Evolutionary conservation across 2,888 invertebrate species (phyloP), one percentile per base, ranked within the genome.

Genomic region (Amphimallon solstitiale): DNA sequence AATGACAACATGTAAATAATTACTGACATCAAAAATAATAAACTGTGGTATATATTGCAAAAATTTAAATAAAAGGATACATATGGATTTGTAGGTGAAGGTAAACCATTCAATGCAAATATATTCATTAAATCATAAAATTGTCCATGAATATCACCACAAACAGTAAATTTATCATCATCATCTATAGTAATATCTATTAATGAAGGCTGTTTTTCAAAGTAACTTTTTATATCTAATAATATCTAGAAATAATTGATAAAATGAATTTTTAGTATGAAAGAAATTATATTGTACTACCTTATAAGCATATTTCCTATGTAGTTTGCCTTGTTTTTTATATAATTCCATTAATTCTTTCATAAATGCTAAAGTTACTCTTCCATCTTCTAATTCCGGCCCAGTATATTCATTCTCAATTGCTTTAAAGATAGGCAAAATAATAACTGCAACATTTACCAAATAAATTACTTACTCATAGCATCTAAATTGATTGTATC

Each of bases 101-200:
- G 99, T 68, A 95, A 84, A n/a, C 98, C 98, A 80, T 99, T 99
- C 71, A 98, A 86, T 76, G 95, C 88, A 84, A 99, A 99, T 77
- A 99, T 97, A 83, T 99, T 97, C 89, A 98, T 90, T 68, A 99
- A 86, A 84, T 99, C 99, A 81, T 96, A 99, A 86, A 90, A 99
- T 84, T 99, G 99, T 62, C 99, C 99, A 81, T 99, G 99, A 73
- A 99, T 95, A 83, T 99, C 98, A 9, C 98, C 98, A 82, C 98
- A 99, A 56, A 99, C 93, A 43, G 98, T 99, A 82, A 99, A 98
- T 84, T 98, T 97, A 68, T 90, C 87, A 34, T 92, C 89, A 76
- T 92, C 92, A 1, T 91, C 90, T 72, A 99, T 93, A 69, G 86
- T 86, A 63, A 99, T 93, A 80, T 98, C 94, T 1, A 99, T 89